These are phyloP conservation scores for Xiphophorus birchmanni DNA, from an alignment of 2,797 vertebrate genomes.

Conservation along the genomic window DNA sequence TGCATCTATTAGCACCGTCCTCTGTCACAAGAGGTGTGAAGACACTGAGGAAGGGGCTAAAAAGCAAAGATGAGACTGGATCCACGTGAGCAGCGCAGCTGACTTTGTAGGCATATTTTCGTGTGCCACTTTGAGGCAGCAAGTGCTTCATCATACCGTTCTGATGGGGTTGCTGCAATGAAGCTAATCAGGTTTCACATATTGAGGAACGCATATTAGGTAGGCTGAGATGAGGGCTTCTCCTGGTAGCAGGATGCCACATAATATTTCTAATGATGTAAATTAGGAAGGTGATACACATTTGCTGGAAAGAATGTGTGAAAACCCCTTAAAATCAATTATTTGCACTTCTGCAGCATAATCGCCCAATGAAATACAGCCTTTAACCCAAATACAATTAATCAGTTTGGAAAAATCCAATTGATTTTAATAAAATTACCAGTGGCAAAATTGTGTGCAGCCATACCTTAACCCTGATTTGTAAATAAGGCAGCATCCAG, in stretches of 20 bases:
- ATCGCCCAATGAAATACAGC: background rate
- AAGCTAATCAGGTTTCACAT: background rate
- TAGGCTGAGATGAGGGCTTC: background rate
- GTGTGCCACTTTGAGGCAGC: background rate
- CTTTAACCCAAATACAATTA: background rate
- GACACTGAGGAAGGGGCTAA: slow-evolving; percentile 54
- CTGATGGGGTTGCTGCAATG: background rate
- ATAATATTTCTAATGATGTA: background rate
- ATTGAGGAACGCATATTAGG: background rate
- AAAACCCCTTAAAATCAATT: background rate
- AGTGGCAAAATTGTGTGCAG: background rate
- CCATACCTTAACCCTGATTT: background rate
- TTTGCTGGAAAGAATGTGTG: background rate
- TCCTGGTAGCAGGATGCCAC: background rate
- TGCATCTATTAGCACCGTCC: slow-evolving; percentile 74
- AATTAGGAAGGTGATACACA: background rate
- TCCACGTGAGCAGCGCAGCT: background rate
- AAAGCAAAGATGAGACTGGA: slow-evolving; percentile 52
- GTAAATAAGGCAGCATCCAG: background rate
- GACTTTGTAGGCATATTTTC: slow-evolving; percentile 6
- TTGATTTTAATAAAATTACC: background rate
- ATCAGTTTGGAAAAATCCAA: background rate
- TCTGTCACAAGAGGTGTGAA: slow-evolving; percentile 69
- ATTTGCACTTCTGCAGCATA: background rate
- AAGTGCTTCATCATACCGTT: background rate